These are phyloP conservation scores for Psylliodes chrysocephalus DNA, from an alignment of 2,888 invertebrate species.

Conservation along the genomic window DNA sequence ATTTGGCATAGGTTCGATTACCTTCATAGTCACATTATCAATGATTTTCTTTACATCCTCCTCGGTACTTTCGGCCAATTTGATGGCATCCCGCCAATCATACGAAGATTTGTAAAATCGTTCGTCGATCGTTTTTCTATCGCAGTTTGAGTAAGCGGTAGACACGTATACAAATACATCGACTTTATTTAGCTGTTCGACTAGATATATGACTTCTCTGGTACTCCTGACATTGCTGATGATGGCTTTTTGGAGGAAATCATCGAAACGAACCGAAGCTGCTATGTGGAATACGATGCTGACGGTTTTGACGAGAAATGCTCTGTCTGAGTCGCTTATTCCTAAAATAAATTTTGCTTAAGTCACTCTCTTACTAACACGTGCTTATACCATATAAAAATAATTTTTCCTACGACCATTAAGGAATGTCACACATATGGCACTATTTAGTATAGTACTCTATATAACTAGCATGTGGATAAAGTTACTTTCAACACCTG, in stretches of 20 bases:
- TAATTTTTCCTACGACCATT: too few species aligned
- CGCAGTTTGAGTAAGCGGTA: conserved; percentile 88
- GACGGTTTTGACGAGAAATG: conserved; percentile 69
- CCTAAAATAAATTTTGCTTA: too few species aligned
- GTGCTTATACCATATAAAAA: too few species aligned
- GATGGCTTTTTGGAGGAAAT: conserved; percentile 74
- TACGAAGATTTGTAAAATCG: conserved; percentile 75
- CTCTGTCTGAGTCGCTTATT: conserved; percentile 65
- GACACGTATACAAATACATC: conserved; percentile 81
- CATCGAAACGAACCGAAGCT: conserved; percentile 87
- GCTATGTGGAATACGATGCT: conserved; percentile 82
- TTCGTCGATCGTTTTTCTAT: conserved; percentile 75
- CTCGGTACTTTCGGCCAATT: conserved; percentile 72
- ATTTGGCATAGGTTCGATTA: conserved; percentile 78
- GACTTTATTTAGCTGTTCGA: conserved; percentile 67
- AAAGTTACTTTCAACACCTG: too few species aligned
- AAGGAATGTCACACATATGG: too few species aligned
- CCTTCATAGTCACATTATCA: conserved; percentile 70
- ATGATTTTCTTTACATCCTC: conserved; percentile 63
- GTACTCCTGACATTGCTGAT: conserved; percentile 75
- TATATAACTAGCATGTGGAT: too few species aligned
- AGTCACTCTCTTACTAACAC: too few species aligned
- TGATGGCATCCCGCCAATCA: conserved; percentile 76
- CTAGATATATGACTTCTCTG: conserved; percentile 71
- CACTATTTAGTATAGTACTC: too few species aligned